These are phyloP conservation scores for Eretmochelys imbricata DNA, from an alignment of 2,113 vertebrate species.

Conservation along the genomic window DNA sequence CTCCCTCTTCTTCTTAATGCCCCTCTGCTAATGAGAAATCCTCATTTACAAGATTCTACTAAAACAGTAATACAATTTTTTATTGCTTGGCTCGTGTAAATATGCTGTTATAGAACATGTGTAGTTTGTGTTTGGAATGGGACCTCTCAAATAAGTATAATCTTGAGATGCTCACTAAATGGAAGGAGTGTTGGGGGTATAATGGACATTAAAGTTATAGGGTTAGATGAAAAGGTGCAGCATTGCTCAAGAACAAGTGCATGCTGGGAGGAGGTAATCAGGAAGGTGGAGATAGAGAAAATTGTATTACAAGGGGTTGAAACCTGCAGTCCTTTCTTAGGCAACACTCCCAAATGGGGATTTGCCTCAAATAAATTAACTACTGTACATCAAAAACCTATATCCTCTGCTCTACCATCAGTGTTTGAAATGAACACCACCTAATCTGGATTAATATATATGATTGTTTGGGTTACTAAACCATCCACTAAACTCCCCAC, in stretches of 20 bases:
- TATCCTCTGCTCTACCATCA: not conserved
- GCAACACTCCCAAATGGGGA: not conserved
- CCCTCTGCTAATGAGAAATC: not conserved
- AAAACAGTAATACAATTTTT: not conserved
- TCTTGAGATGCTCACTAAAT: not conserved
- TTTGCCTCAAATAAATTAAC: not conserved
- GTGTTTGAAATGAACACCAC: not conserved
- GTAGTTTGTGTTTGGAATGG: conserved; percentile 47
- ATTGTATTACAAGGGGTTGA: not conserved
- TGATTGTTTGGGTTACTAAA: not conserved
- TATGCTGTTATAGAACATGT: not conserved
- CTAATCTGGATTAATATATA: not conserved
- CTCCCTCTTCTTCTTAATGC: not conserved
- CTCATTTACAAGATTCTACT: not conserved
- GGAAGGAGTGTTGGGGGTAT: conserved; percentile 21
- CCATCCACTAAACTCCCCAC: not conserved
- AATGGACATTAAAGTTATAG: conserved; percentile 47
- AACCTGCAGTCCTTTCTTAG: not conserved
- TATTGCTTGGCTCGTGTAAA: not conserved
- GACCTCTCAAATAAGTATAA: not conserved
- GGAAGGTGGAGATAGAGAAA: not conserved
- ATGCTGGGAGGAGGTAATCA: not conserved
- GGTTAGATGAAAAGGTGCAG: conserved; percentile 4
- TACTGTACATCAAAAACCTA: not conserved
- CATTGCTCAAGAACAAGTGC: not conserved